Conservation (phyloP, 2,113 vertebrate species). For the Coreoperca whiteheadi region DNA sequence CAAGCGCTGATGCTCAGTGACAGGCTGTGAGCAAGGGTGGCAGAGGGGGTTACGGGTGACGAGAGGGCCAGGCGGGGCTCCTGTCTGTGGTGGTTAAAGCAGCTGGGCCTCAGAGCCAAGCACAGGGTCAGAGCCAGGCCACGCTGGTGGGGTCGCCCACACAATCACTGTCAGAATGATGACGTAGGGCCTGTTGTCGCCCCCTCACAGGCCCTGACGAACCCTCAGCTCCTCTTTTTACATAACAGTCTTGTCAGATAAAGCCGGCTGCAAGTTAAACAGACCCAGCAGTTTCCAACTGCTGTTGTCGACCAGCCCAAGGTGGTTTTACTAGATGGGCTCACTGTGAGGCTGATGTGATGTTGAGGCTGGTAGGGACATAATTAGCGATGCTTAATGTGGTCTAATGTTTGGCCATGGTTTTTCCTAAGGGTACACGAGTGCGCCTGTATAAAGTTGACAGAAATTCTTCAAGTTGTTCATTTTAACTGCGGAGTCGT, state of each 20-base stretch:
- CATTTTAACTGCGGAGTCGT: conserved; percentile 69
- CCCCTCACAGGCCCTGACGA: conserved; percentile 53
- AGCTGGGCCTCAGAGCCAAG: conserved; percentile 71
- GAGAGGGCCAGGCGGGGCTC: conserved; percentile 54
- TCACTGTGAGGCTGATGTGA: conserved; percentile 62
- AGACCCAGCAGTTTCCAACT: conserved; percentile 72
- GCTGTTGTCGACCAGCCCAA: conserved; percentile 70
- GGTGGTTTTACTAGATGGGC: conserved; percentile 54
- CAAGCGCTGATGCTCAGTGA: conserved; percentile 76
- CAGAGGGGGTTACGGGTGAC: conserved; percentile 63
- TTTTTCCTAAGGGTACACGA: conserved; percentile 48
- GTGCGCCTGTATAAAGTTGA: conserved; percentile 50
- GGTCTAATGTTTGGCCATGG: conserved; percentile 53
- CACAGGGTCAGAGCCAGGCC: conserved; percentile 76
- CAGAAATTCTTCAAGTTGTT: conserved; percentile 67
- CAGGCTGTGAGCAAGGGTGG: conserved; percentile 76
- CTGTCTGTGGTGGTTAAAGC: conserved; percentile 81
- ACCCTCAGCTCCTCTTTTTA: conserved; percentile 62
- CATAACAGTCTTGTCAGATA: conserved; percentile 58
- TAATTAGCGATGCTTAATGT: conserved; percentile 72
- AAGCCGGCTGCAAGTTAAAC: conserved; percentile 64
- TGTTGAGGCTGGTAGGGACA: conserved; percentile 38
- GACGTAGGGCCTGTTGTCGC: conserved; percentile 46
- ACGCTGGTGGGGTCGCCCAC: conserved; percentile 61
- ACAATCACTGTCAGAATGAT: conserved; percentile 73